Conservation (phyloP, 2,888 invertebrate genomes). For the Dasypolia templi region DNA sequence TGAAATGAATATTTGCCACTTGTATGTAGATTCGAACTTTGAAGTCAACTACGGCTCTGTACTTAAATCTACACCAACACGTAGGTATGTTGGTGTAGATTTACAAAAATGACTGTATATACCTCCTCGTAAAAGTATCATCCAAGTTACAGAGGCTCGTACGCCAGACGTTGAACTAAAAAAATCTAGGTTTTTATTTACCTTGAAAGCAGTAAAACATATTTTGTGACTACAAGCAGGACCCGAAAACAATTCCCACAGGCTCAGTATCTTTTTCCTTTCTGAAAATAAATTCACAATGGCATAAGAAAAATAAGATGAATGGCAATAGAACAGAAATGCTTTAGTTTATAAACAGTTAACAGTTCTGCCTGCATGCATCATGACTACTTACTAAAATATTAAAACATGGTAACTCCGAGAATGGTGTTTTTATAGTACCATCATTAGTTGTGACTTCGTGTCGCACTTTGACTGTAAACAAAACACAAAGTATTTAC, state of each 20-base stretch:
- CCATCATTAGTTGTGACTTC: constrained; percentile 24
- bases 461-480: constrained; percentile 23
- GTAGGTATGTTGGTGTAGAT: neutral
- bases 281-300: neutral
- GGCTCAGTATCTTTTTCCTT: constrained; percentile 6
- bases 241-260: neutral
- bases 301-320: neutral
- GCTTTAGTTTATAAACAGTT: constrained; percentile 9
- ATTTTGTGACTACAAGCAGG: neutral
- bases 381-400: constrained; percentile 2
- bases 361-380: constrained; percentile 5
- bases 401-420: constrained; percentile 32
- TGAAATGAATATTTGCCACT: constrained; percentile 26
- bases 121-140: neutral
- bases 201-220: neutral
- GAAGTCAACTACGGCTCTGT: too few relatives aligned
- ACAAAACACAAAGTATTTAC: constrained; percentile 32
- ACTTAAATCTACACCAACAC: too few relatives aligned
- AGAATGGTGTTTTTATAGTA: constrained; percentile 17
- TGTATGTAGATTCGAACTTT: constrained; percentile 7
- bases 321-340: neutral
- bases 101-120: neutral
- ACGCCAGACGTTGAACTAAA: neutral
- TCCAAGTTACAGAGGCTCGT: neutral
- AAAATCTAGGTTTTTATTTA: neutral